Conservation (phyloP, 2,797 vertebrate species). For the Rhinella marina region DNA sequence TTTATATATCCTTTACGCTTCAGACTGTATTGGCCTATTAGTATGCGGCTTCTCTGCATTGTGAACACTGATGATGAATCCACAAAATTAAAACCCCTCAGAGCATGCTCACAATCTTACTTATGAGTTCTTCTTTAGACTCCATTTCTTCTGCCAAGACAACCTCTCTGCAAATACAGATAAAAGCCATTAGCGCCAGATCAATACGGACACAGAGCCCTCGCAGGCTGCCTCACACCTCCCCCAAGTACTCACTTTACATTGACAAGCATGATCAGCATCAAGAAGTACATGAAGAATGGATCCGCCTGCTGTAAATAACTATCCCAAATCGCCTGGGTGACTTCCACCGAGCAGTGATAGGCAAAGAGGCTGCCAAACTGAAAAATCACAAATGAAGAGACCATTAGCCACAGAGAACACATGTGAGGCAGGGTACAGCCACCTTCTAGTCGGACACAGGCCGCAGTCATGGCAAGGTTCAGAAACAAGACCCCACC, state of each 20-base stretch:
- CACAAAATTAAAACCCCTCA: background rate
- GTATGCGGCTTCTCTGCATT: background rate
- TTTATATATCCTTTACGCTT: background rate
- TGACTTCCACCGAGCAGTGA: constrained; percentile 88
- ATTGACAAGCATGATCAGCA: constrained; percentile 98
- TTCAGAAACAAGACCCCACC: no score
- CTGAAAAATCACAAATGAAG: constrained; percentile 70
- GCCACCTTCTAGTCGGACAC: no score
- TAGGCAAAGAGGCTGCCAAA: constrained; percentile 93
- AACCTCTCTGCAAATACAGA: constrained; percentile 80
- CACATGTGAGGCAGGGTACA: background rate
- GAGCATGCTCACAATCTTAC: constrained; percentile 76
- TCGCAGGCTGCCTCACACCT: constrained; percentile 61
- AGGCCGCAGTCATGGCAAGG: no score
- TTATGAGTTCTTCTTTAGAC: constrained; percentile 88
- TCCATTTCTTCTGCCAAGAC: constrained; percentile 85
- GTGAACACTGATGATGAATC: background rate
- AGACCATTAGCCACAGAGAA: background rate
- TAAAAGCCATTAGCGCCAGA: constrained; percentile 60
- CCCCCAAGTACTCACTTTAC: constrained; percentile 85
- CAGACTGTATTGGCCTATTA: background rate
- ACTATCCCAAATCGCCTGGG: constrained; percentile 92
- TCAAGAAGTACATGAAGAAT: constrained; percentile 97
- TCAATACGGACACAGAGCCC: background rate
- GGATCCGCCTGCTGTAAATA: constrained; percentile 96